Evolutionary conservation across 1,140 invertebrate genomes (phyloP).

Genomic region (Leguminivora glycinivorella): DNA sequence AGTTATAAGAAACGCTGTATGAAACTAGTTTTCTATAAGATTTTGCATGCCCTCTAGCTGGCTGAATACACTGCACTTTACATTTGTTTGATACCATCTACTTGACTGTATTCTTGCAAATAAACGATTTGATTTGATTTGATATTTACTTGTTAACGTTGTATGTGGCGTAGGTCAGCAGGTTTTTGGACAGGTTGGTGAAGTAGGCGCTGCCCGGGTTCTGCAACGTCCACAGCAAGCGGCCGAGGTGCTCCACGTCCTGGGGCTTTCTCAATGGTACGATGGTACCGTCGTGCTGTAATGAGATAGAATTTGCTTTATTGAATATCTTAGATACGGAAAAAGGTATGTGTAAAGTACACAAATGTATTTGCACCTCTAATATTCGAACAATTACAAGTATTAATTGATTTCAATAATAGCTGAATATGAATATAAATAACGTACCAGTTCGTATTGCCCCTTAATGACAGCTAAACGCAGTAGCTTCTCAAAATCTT

Average conservation of each 20-base stretch:
- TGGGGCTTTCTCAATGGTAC: conserved; percentile 79
- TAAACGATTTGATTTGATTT: no score
- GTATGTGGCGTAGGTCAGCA: conserved; percentile 59
- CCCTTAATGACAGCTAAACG: conserved; percentile 82
- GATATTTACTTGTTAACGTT: conserved; percentile 64
- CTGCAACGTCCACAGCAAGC: conserved; percentile 80
- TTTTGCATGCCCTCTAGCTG: no score
- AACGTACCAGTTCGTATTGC: conserved; percentile 77
- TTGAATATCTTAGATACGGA: no score
- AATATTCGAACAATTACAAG: no score
- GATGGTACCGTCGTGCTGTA: conserved; percentile 74
- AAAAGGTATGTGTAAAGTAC: no score
- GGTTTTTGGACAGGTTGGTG: conserved; percentile 54
- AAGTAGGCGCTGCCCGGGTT: conserved; percentile 80
- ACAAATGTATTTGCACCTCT: no score
- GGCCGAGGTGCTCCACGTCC: conserved; percentile 79
- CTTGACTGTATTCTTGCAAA: no score
- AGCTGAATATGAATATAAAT: not conserved
- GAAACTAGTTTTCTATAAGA: no score
- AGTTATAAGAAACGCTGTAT: no score
- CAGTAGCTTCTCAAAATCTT: conserved; percentile 80
- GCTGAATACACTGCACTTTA: no score
- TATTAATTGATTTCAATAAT: no score
- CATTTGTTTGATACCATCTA: no score
- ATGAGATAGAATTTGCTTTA: conserved; percentile 44